Evolutionary conservation across 2,888 invertebrate species (phyloP).

Genomic region (Drosophila seclusa): DNA sequence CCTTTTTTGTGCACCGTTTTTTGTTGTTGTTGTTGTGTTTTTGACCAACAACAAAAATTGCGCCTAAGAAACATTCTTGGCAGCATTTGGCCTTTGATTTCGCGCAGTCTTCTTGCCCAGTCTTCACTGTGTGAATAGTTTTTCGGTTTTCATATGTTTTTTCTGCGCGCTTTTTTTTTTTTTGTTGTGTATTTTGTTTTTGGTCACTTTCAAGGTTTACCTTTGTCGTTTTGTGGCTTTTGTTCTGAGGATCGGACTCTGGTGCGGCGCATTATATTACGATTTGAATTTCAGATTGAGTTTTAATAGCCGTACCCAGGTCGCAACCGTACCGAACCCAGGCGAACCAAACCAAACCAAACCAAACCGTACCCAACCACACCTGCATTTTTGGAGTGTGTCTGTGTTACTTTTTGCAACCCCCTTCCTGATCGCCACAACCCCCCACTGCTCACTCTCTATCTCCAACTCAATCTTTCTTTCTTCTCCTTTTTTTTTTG

Average conservation of each 20-base stretch:
- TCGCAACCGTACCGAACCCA: conserved; percentile 16
- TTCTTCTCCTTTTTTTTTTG: conserved; percentile 19
- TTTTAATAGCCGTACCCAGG: conserved; percentile 71
- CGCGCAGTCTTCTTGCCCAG: conserved; percentile 9
- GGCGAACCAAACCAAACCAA: conserved; percentile 2
- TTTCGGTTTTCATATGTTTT: conserved; percentile 16
- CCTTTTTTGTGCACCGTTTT: background rate
- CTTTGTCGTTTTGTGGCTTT: conserved; percentile 59
- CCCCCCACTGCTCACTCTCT: background rate
- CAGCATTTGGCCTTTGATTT: conserved; percentile 59
- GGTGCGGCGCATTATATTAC: conserved; percentile 64
- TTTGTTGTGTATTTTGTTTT: conserved; percentile 17
- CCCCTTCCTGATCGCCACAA: too few relatives aligned
- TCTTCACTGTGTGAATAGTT: conserved; percentile 69
- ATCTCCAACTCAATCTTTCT: conserved; percentile 20
- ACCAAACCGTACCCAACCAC: conserved; percentile 44
- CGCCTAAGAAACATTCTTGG: conserved; percentile 57
- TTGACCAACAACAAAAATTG: too few relatives aligned
- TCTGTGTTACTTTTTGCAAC: conserved; percentile 60
- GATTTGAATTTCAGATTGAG: conserved; percentile 81
- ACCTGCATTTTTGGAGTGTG: conserved; percentile 53
- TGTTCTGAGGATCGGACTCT: conserved; percentile 46
- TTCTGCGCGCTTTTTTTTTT: background rate
- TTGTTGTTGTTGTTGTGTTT: conserved; percentile 36
- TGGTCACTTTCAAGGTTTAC: conserved; percentile 60